Evolutionary conservation across 1,140 invertebrate genomes (phyloP), one percentile per base, ranked within the genome.

Genomic region (Bursaphelenchus mucronatus): DNA sequence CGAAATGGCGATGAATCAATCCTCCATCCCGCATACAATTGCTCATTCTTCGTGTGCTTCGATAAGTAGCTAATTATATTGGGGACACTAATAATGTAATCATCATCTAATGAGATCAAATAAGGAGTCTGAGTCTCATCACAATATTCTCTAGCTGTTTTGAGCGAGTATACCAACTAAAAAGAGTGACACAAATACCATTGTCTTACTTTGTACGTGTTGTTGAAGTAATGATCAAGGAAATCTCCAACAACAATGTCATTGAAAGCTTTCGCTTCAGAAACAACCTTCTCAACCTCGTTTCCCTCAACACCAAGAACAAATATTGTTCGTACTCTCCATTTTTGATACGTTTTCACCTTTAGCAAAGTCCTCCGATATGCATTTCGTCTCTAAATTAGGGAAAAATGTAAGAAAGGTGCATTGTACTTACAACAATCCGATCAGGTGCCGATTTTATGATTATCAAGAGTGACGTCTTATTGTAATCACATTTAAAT

Each of bases 1-100:
- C 76, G 70, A 62, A 79, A 79, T 10, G 76, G 76, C 9, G 73
- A 76, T 8, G 78, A 54, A 50, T 81, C 73, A 45, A 75, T 70
- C 3, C 71, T 63, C 53, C 63, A 78, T 19, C 76, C 76, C 65
- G 57, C 30, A 15, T 59, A 59, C 11, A 59, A 54, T 9, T 53
- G 63, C 52, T 72, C 64, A n/a, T 75, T 59, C 17, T 61, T 47
- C 10, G 57, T 17, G 49, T 45, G 15, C 30, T 59, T 61, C 53
- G 68, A 45, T 19, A 58, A 19, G 65, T 69, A 50, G 11, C 10
- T 19, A 8, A 76, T 44, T 3, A 78, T 59, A 61, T 81, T 81
- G 21, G 55, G 57, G 15, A 67, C 61, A 11, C 46, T 57, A 13
- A 79, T 13, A 47, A 76, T 50, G 58, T 80, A 79, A 52, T 79